Conservation (phyloP, 2,797 vertebrate genomes). For the Cryptoblepharus egeriae region DNA sequence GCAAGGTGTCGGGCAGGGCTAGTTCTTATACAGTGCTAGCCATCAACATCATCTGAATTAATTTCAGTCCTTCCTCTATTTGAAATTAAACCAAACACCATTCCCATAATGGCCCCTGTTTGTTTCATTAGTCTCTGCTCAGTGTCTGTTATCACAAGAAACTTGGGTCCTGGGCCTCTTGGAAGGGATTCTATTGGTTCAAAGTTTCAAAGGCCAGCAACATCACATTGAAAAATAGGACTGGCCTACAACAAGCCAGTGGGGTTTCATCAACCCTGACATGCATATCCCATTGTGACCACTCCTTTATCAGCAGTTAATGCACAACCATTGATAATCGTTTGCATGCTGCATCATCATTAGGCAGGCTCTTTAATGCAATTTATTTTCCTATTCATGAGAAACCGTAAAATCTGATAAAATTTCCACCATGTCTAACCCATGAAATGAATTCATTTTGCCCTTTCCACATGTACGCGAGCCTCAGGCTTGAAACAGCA, state of each 20-base stretch:
- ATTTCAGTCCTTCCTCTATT: not conserved
- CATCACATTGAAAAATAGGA: not conserved
- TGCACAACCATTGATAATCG: constrained; percentile 31
- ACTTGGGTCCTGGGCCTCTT: too few species aligned
- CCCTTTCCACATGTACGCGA: constrained; percentile 7
- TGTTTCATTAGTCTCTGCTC: too few species aligned
- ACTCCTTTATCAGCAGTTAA: constrained; percentile 15
- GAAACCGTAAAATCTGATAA: constrained; percentile 40
- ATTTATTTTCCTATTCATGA: not conserved
- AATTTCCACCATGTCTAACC: constrained; percentile 38
- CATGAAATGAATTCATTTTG: constrained; percentile 45
- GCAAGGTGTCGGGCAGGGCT: too few species aligned
- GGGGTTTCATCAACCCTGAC: not conserved
- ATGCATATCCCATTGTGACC: not conserved
- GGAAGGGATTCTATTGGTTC: too few species aligned
- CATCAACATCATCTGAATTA: not conserved
- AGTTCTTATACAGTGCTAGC: too few species aligned
- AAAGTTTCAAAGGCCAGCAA: too few species aligned
- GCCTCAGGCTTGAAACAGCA: constrained; percentile 25
- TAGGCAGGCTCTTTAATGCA: constrained; percentile 47
- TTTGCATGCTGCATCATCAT: constrained; percentile 22
- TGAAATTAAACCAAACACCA: not conserved
- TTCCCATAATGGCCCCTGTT: too few species aligned
- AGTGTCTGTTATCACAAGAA: not conserved
- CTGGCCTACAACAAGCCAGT: too few species aligned